phyloP scores from a whole-genome alignment of 2,888 invertebrate genomes.

The Gymnosoma rotundatum region DNA sequence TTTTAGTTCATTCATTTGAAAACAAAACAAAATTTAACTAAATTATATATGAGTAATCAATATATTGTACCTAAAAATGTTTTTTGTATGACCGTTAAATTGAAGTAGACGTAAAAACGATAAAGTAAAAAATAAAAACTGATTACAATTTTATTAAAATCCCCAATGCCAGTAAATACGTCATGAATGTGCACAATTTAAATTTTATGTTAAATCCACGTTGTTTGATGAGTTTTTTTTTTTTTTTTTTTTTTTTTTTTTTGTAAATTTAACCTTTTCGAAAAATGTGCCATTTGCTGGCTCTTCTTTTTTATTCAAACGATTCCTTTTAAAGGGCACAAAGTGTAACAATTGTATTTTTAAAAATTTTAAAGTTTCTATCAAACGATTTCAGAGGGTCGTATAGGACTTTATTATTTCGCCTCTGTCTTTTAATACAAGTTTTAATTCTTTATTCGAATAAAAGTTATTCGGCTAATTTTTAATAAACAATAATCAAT shows the following conservation, averaged over 20 bases:
- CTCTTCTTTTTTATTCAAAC: too few species aligned
- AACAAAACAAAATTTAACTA: not conserved
- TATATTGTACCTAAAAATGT: too few species aligned
- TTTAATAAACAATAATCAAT: too few species aligned
- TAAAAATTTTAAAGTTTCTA: too few species aligned
- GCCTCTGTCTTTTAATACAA: too few species aligned
- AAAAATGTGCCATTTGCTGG: too few species aligned
- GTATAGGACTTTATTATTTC: too few species aligned
- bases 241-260: not conserved
- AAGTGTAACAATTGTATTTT: too few species aligned
- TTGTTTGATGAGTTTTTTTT: not conserved
- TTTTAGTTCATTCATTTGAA: constrained; percentile 22
- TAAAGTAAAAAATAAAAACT: not conserved
- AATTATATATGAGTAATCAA: not conserved
- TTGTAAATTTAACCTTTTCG: not conserved
- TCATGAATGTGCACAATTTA: constrained; percentile 41
- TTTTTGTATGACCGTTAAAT: constrained; percentile 25
- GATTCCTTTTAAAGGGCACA: too few species aligned
- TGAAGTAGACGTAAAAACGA: not conserved
- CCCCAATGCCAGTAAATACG: constrained; percentile 67
- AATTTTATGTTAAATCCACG: constrained; percentile 26
- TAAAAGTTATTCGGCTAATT: too few species aligned
- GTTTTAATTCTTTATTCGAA: too few species aligned
- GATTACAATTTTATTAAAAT: constrained; percentile 46
- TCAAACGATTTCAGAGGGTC: too few species aligned